Base-by-base conservation (phyloP, 2,888 invertebrate species). In the Julus scandinavius region DNA sequence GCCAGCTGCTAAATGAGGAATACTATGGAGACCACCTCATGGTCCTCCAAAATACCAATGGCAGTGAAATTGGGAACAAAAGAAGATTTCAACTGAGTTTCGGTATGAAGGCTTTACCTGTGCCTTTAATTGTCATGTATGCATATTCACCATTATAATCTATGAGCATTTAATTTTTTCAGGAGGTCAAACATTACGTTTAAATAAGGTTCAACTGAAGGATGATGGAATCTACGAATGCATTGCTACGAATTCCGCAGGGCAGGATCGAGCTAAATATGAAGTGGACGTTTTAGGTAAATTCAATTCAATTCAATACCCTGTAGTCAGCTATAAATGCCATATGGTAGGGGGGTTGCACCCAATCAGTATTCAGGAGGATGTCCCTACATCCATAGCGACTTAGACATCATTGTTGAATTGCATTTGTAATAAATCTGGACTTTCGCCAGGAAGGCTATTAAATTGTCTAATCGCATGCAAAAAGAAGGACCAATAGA, bases 201-300 rank as follows among this genome's bases (percentile, higher is more conserved):
- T 86, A 45, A 45, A 6, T 15, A 45, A 20, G 15, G 17, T 86
- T 13, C 40, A 45, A 45, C 20, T 45, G 90, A 88, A 89, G 91
- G 87, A 91, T 63, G 88, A 89, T 87, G 91, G 90, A 9, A 89
- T 88, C 3, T 91, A 91, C 88, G 89, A 87, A 15, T 91, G 91
- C 87, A 72, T 89, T 80, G 90, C 90, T 63, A 83, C 86, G 2
- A 91, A 91, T 88, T 88, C 89, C 63, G 90, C 90, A 91, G 89
- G 90, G 15, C 84, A 85, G 84, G 85, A 90, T 49, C 45, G 29
- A 41, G 83, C 80, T 15, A 17, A 54, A 17, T 85, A 85, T 50
- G 29, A 85, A 85, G 89, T 89, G 58, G 89, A 89, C 85, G 85
- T 89, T 63, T 72, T 54, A 7, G 85, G 89, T 89, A 50, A 88